Conservation (phyloP, 2,888 invertebrate species). For the Phortica okadai region DNA sequence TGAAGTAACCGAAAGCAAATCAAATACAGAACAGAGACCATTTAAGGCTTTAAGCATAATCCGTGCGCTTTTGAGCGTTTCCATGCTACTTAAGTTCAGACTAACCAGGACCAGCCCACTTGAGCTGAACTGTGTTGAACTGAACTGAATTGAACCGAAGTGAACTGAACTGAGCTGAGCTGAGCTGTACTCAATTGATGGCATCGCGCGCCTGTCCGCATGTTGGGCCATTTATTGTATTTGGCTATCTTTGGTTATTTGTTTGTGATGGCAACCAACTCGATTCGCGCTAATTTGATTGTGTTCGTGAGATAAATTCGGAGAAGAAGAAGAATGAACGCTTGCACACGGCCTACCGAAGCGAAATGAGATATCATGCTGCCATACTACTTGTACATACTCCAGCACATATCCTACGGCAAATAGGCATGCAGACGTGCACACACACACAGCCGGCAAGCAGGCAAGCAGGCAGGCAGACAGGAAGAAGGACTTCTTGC, state of each 20-base stretch:
- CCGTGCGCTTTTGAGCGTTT: too few species aligned
- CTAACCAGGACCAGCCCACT: not conserved
- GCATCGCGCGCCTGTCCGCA: not conserved
- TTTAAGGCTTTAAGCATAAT: too few species aligned
- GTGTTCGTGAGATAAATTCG: conserved; percentile 67
- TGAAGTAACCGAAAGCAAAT: too few species aligned
- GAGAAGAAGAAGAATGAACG: not conserved
- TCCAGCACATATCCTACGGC: conserved; percentile 61
- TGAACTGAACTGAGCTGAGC: not conserved
- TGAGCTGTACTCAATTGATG: not conserved
- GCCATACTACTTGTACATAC: conserved; percentile 37
- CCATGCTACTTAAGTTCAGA: too few species aligned
- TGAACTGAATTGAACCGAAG: not conserved
- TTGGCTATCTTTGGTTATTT: conserved; percentile 65
- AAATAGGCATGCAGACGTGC: conserved; percentile 53
- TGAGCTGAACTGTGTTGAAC: not conserved
- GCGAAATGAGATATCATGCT: conserved; percentile 35
- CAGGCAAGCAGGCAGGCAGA: not conserved
- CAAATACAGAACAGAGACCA: too few species aligned
- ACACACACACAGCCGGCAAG: not conserved
- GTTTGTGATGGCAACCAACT: conserved; percentile 49
- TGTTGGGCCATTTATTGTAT: conserved; percentile 40
- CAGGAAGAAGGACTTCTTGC: not conserved
- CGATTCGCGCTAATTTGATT: conserved; percentile 71
- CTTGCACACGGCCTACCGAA: conserved; percentile 22